Conservation (phyloP, 2,797 vertebrate genomes). For the Vultur gryphus region DNA sequence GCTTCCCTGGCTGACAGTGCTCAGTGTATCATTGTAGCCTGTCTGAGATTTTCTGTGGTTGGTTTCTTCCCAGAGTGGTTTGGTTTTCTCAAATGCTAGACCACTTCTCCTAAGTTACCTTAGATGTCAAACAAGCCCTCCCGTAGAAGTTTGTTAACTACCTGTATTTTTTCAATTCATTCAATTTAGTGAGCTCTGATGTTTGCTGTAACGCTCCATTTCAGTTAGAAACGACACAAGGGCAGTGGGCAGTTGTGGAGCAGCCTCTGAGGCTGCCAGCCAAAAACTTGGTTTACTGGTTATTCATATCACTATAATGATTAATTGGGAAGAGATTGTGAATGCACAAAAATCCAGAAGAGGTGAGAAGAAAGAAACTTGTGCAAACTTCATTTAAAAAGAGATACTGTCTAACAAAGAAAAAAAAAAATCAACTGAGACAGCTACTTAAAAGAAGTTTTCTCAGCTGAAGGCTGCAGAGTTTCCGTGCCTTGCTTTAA, state of each 20-base stretch:
- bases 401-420: background rate
- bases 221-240: background rate
- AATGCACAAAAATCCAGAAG: background rate
- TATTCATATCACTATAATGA: background rate
- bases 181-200: background rate
- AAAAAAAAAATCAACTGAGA: background rate
- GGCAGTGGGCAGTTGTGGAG: background rate
- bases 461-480: background rate
- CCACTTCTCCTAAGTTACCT: background rate
- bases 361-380: background rate
- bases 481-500: background rate
- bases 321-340: background rate
- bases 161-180: background rate
- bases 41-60: background rate
- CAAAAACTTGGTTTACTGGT: background rate
- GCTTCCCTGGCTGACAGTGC: background rate
- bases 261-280: background rate
- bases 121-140: background rate
- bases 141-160: background rate
- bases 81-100: background rate
- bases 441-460: background rate
- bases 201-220: background rate
- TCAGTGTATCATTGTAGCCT: background rate
- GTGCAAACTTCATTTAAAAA: background rate
- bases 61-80: background rate